Evolutionary conservation across 2,113 vertebrate genomes (phyloP).

Genomic region (Nothoprocta pentlandii): DNA sequence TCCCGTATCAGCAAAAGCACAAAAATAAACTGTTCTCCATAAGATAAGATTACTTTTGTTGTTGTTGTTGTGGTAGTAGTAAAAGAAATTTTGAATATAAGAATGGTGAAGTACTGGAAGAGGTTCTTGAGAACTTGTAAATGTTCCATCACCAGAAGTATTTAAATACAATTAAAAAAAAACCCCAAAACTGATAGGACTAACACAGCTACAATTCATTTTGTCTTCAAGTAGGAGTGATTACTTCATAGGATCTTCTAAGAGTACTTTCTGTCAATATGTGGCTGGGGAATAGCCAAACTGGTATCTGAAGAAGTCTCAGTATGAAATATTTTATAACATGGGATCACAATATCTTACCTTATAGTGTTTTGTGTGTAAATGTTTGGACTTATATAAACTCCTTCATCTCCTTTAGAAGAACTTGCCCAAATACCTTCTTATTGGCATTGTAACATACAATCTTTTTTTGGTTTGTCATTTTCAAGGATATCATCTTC

Average conservation of each 20-base stretch:
- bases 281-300: neutral
- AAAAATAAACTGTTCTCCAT: neutral
- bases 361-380: neutral
- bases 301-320: neutral
- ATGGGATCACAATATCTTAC: neutral
- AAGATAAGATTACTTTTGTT: neutral
- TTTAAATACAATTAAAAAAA: neutral
- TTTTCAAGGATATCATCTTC: rapidly evolving
- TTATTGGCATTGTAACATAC: neutral
- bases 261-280: neutral
- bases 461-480: neutral
- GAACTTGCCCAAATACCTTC: too few relatives aligned
- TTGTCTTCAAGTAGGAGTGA: neutral
- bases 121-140: neutral
- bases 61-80: neutral
- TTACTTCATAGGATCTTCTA: neutral
- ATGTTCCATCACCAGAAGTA: neutral
- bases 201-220: neutral
- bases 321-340: neutral
- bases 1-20: neutral
- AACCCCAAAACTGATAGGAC: neutral
- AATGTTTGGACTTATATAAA: too few relatives aligned
- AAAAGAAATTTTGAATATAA: neutral
- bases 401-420: too few relatives aligned
- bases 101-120: neutral